Conservation (phyloP, 2,797 vertebrate species). For the Peromyscus melanophrys region DNA sequence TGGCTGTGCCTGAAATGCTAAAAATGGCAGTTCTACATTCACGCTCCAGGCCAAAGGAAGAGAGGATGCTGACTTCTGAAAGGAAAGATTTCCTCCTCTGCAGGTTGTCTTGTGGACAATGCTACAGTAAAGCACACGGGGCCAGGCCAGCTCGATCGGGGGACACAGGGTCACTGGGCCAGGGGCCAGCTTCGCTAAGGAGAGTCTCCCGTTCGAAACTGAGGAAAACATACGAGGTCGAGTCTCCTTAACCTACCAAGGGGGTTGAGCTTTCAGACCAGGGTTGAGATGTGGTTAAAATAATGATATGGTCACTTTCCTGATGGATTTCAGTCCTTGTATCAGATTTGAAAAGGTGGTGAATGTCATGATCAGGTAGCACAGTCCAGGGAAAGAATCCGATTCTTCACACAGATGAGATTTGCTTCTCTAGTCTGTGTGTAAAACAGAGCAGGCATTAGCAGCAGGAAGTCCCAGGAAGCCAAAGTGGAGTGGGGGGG, state of each 20-base stretch:
- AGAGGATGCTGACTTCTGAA: fast-evolving
- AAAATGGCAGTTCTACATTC: fast-evolving
- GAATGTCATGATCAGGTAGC: neutral
- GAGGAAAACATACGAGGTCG: neutral
- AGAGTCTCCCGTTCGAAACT: fast-evolving
- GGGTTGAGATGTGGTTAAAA: neutral
- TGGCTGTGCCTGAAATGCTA: neutral
- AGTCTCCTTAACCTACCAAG: neutral
- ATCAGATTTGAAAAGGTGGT: fast-evolving
- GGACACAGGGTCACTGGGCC: fast-evolving
- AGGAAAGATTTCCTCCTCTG: neutral
- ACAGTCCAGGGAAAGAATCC: too few relatives aligned
- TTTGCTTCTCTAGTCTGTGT: neutral
- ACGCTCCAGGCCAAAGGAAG: fast-evolving
- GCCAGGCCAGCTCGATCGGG: fast-evolving
- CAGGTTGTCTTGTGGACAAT: fast-evolving
- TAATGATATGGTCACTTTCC: neutral
- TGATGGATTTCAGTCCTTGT: too few relatives aligned
- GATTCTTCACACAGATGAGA: neutral
- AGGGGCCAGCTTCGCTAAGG: neutral
- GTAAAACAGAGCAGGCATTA: neutral
- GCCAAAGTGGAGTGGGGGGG: neutral
- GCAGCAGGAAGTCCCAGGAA: neutral
- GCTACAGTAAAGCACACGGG: fast-evolving
- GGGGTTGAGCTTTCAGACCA: fast-evolving